phyloP scores from a whole-genome alignment of 2,797 vertebrate species.

The Myotis myotis region DNA sequence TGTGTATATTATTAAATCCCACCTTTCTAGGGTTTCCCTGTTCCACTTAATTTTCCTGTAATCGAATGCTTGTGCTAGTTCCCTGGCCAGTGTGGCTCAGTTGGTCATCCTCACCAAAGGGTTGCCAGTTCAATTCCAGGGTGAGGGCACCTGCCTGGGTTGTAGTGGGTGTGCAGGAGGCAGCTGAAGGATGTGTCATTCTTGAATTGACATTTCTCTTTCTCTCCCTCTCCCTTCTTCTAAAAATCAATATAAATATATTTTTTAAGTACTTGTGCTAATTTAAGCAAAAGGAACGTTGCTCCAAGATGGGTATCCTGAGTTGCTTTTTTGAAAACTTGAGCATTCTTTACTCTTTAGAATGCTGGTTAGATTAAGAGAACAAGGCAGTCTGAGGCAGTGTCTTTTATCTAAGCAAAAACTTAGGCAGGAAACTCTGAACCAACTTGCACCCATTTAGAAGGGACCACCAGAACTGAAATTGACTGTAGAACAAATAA shows the following conservation, averaged over 20 bases:
- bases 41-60: neutral
- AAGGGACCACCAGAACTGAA: neutral
- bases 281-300: neutral
- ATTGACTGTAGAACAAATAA: neutral
- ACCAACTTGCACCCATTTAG: neutral
- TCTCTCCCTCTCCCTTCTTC: neutral
- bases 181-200: neutral
- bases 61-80: neutral
- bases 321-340: neutral
- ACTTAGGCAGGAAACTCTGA: neutral
- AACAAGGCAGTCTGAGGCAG: neutral
- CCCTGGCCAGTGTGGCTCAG: neutral
- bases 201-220: neutral
- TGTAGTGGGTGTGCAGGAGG: neutral
- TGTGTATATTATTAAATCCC: neutral
- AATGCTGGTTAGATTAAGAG: neutral
- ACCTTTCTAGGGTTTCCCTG: neutral
- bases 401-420: neutral
- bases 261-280: neutral
- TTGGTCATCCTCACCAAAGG: neutral
- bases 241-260: neutral
- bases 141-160: neutral
- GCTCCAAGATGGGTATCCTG: neutral
- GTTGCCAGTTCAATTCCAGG: neutral
- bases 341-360: neutral